Evolutionary conservation across 2,797 vertebrate genomes (phyloP).

Genomic region (Strix occidentalis): DNA sequence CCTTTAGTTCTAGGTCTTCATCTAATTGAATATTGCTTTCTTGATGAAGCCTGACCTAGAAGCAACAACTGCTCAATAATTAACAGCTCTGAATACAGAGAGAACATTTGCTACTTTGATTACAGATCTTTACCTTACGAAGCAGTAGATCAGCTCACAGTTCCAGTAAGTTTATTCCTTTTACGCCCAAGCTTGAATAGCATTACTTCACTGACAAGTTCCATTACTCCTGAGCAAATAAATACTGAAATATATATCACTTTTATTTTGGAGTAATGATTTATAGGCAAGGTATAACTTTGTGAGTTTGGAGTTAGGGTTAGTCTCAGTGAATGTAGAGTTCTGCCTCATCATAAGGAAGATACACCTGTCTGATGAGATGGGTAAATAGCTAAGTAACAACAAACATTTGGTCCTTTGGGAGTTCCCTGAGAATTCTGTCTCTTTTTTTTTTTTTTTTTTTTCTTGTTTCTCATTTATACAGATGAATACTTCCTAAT

Average conservation of each 20-base stretch:
- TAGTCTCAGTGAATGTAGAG: neutral
- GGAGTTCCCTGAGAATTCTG: neutral
- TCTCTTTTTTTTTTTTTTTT: neutral
- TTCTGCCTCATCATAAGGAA: constrained; percentile 69
- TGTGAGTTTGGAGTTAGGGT: constrained; percentile 44
- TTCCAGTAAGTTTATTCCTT: neutral
- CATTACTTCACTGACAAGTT: neutral
- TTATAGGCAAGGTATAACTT: neutral
- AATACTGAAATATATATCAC: neutral
- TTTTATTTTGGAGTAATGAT: neutral
- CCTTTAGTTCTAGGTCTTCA: neutral
- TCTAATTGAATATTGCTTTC: neutral
- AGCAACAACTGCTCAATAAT: neutral
- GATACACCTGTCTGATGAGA: constrained; percentile 58
- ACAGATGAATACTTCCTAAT: neutral
- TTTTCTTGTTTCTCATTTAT: neutral
- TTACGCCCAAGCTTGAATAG: neutral
- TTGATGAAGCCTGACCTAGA: neutral
- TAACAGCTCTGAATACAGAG: neutral
- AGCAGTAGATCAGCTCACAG: neutral
- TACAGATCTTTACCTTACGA: neutral
- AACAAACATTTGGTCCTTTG: neutral
- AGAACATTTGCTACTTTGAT: neutral
- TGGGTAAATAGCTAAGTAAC: neutral
- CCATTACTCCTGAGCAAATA: neutral